Base-by-base conservation (phyloP, 2,888 invertebrate species). In the Lissonota sp. region DNA sequence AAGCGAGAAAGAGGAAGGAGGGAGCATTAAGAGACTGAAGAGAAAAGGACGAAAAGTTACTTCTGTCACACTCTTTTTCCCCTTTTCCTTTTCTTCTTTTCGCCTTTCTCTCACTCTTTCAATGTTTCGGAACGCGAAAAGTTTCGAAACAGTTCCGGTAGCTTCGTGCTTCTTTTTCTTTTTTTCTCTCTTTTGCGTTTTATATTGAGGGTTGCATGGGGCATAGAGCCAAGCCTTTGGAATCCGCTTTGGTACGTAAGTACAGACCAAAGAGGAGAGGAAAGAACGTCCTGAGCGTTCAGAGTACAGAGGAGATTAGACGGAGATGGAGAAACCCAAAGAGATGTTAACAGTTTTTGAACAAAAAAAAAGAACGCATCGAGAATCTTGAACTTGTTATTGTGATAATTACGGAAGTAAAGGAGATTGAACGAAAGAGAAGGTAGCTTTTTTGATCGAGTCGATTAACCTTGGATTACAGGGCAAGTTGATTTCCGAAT, bases 231-330 rank as follows among this genome's bases (percentile, higher is more conserved):
- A 39, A 71, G 16, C 44, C 57, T 73, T 39, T n/a, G 73, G 62
- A 73, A 73, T 73, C 64, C 64, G 73, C 64, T 73, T 73, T 73
- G 64, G 46, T 55, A 64, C 73, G 57, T 66, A 64, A 73, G 73
- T 57, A 71, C 60, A 16, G 40, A n/a, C 55, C 37, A 57, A 73
- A 57, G 64, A 55, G 73, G 55, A 66, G 46, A 55, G 42, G 44
- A 42, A 55, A 42, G 14, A 53, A 8, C 67, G 55, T 64, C 63
- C 16, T 46, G 46, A 64, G 73, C 64, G 46, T 37, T 73, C 57
- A 8, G 10, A 14, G 14, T 57, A 64, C 5, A 16, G 64, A 53
- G 44, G 16, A 57, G 57, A 73, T 64, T 64, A 49, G 71, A 71
- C n/a, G 14, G n/a, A 57, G 58, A 49, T 5, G 40, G 7, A 40